phyloP scores from a whole-genome alignment of 2,888 invertebrate species.

The Meloe dianella region DNA sequence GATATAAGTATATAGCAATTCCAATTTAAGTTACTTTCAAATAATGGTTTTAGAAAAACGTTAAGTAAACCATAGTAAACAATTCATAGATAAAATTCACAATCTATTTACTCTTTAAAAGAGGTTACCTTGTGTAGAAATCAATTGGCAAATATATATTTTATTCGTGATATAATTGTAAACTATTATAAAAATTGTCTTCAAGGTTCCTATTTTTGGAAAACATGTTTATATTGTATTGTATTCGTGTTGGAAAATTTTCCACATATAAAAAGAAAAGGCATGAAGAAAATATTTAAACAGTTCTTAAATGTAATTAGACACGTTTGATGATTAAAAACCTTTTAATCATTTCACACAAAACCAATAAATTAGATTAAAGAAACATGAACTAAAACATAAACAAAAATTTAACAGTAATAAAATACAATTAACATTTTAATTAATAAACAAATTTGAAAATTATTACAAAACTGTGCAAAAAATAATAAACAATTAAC shows the following conservation, averaged over 20 bases:
- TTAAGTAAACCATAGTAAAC: background rate
- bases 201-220: background rate
- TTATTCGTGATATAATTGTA: background rate
- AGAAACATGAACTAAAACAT: no score
- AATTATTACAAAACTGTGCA: no score
- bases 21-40: background rate
- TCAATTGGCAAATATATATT: background rate
- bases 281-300: background rate
- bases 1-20: background rate
- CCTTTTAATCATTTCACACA: no score
- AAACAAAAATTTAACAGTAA: no score
- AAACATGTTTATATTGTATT: background rate
- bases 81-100: background rate
- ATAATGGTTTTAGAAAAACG: background rate
- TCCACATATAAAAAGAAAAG: no score
- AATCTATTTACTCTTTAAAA: background rate
- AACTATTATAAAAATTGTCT: background rate
- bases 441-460: no score
- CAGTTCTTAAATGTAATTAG: no score
- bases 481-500: no score
- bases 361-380: no score
- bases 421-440: no score
- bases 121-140: background rate
- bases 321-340: no score
- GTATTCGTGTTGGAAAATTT: no score